A percentile compares a stretch with the other conserved stretches of the same genome.
These are phyloP conservation scores for Petrocephalus zakoni DNA, from an alignment of 2,113 vertebrate genomes.

Conservation along the genomic window DNA sequence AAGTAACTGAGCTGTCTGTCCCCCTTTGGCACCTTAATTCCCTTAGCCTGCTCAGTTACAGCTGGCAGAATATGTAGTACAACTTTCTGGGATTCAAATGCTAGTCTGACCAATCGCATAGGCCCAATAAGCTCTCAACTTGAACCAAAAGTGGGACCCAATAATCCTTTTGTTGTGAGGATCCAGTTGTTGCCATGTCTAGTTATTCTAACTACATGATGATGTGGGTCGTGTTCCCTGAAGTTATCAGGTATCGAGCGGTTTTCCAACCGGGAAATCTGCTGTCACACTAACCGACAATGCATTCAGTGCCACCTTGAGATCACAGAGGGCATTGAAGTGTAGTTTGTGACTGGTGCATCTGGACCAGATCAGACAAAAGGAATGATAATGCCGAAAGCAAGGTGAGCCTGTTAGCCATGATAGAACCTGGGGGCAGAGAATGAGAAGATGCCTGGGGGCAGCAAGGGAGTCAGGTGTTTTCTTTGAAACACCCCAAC, in stretches of 20 bases:
- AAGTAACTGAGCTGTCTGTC: slow-evolving; percentile 27
- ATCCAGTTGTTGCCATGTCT: slow-evolving; percentile 37
- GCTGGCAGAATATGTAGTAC: slow-evolving; percentile 55
- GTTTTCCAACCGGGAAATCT: neutral
- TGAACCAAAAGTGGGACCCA: slow-evolving; percentile 40
- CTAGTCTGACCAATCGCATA: slow-evolving; percentile 62
- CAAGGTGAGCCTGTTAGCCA: slow-evolving; percentile 51
- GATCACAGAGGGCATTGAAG: neutral
- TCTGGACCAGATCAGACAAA: neutral
- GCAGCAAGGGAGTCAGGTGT: slow-evolving; percentile 50
- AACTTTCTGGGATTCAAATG: slow-evolving; percentile 54
- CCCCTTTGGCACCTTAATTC: slow-evolving; percentile 55
- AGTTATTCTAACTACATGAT: slow-evolving; percentile 36
- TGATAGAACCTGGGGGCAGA: slow-evolving; percentile 44
- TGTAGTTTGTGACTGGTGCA: neutral
- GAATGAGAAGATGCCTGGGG: slow-evolving; percentile 51
- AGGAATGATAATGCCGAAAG: slow-evolving; percentile 48
- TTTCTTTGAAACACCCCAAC: slow-evolving; percentile 58
- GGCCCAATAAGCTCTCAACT: slow-evolving; percentile 66
- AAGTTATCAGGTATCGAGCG: neutral
- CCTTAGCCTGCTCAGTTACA: slow-evolving; percentile 56
- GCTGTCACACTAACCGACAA: neutral
- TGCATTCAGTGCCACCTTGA: too few relatives aligned
- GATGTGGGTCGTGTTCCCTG: neutral
- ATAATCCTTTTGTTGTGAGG: slow-evolving; percentile 57